Evolutionary conservation across 2,797 vertebrate genomes (phyloP).

Genomic region (Macrochelys suwanniensis): DNA sequence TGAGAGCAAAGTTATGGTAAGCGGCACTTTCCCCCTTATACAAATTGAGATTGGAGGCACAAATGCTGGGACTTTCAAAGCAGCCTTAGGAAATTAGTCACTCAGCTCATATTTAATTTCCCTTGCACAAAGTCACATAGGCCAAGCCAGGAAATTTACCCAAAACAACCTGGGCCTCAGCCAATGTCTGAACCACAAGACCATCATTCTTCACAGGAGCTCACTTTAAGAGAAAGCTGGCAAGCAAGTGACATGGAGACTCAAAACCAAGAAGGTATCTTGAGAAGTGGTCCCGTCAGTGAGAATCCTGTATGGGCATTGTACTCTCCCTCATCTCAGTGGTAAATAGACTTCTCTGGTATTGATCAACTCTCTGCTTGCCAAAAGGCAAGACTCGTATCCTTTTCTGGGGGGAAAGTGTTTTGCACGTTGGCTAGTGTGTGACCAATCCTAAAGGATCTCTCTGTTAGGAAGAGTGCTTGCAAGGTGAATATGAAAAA

Average conservation of each 20-base stretch:
- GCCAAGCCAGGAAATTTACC: not conserved
- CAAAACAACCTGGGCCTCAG: fast-evolving
- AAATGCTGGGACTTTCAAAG: not conserved
- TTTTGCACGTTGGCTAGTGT: not conserved
- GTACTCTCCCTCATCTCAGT: not conserved
- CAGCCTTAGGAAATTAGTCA: no score
- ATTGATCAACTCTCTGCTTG: not conserved
- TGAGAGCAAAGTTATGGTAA: no score
- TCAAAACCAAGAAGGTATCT: not conserved
- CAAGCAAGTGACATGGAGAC: fast-evolving
- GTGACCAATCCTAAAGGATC: not conserved
- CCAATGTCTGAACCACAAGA: not conserved
- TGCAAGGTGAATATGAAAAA: not conserved
- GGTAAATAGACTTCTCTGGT: not conserved
- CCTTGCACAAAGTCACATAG: not conserved
- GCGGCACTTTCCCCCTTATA: not conserved
- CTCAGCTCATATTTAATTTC: not conserved
- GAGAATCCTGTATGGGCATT: fast-evolving
- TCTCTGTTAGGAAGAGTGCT: fast-evolving
- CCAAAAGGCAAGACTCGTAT: not conserved
- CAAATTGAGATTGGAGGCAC: not conserved
- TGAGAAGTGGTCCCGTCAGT: fast-evolving
- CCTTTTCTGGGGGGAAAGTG: not conserved
- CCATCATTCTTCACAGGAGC: not conserved
- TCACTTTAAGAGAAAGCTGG: fast-evolving